phyloP scores from a whole-genome alignment of 2,113 vertebrate genomes.

The Dromiciops gliroides region DNA sequence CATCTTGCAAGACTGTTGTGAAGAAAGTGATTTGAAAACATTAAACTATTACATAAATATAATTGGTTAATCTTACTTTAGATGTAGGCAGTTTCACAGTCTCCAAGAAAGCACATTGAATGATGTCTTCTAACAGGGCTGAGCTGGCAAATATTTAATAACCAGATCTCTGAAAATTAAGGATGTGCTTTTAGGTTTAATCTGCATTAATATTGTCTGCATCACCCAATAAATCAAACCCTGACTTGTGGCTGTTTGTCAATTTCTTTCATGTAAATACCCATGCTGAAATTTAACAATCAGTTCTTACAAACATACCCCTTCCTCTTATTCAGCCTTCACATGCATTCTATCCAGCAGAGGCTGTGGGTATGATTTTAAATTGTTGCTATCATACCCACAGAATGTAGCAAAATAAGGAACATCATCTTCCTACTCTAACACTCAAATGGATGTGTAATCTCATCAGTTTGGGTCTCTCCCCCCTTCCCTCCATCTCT shows the following conservation, averaged over 20 bases:
- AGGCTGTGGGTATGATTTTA: neutral
- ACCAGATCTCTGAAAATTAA: neutral
- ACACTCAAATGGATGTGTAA: neutral
- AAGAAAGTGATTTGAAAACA: neutral
- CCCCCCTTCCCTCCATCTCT: neutral
- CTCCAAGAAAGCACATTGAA: neutral
- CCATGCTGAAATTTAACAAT: neutral
- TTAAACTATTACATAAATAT: neutral
- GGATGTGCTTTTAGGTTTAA: neutral
- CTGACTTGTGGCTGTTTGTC: neutral
- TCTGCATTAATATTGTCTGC: neutral
- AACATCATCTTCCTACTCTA: neutral
- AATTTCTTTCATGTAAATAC: neutral
- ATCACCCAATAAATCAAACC: neutral
- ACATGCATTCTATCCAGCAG: neutral
- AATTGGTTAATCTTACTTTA: neutral
- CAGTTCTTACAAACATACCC: neutral
- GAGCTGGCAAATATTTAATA: neutral
- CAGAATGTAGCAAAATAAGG: neutral
- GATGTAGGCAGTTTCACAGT: neutral
- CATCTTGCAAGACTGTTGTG: neutral
- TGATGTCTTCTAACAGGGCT: neutral
- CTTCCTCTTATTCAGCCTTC: neutral
- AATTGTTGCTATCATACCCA: conserved; percentile 17
- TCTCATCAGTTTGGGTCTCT: neutral